Percentiles rank a stretch among this genome's conserved stretches.
Evolutionary conservation across 2,888 invertebrate species (phyloP).

Genomic region (Mayetiola destructor): DNA sequence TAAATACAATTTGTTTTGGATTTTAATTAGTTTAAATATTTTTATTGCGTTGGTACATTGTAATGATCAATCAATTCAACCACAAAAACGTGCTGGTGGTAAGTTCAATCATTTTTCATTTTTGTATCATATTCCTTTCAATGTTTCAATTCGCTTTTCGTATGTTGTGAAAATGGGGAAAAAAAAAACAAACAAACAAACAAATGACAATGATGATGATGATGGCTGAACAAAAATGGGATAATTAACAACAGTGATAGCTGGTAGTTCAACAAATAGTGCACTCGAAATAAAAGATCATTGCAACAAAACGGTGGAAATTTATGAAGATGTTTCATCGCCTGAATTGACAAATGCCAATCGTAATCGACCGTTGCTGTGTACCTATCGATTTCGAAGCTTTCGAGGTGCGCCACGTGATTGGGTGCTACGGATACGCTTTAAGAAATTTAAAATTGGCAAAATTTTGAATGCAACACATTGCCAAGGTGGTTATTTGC

Average conservation of each 20-base stretch:
- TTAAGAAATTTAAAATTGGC: conserved; percentile 88
- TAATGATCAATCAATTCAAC: not conserved
- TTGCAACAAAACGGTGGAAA: conserved; percentile 87
- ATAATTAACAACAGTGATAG: not conserved
- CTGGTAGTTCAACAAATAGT: not conserved
- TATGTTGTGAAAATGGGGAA: too few relatives aligned
- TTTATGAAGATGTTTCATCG: conserved; percentile 81
- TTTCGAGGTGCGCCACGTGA: conserved; percentile 77
- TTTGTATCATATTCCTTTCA: too few relatives aligned
- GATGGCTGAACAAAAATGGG: too few relatives aligned
- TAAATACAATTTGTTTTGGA: not conserved
- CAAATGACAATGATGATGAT: too few relatives aligned
- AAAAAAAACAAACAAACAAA: too few relatives aligned
- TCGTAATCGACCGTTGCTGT: conserved; percentile 72
- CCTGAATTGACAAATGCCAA: conserved; percentile 72
- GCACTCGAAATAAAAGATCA: conserved; percentile 50
- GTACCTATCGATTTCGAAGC: conserved; percentile 80
- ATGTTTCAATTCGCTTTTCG: too few relatives aligned
- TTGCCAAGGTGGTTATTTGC: conserved; percentile 77
- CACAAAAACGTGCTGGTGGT: conserved; percentile 2
- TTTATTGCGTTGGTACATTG: not conserved
- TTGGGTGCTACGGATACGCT: conserved; percentile 76
- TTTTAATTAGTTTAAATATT: conserved; percentile 12
- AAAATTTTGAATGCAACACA: conserved; percentile 72
- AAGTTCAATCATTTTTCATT: too few relatives aligned